phyloP scores from a whole-genome alignment of 2,888 invertebrate genomes.

The Ochropleura plecta region DNA sequence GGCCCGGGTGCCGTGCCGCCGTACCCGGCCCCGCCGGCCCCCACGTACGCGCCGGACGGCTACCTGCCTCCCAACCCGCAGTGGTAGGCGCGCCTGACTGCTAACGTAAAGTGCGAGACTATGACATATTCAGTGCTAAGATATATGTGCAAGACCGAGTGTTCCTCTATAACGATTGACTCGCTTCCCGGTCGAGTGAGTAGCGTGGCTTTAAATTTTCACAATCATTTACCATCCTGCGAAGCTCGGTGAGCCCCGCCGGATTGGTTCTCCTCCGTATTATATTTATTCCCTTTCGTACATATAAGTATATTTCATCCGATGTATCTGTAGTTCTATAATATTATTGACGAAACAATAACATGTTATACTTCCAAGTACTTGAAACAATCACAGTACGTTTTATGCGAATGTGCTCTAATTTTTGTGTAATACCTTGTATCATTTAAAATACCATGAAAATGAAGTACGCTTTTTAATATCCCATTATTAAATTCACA shows the following conservation, averaged over 20 bases:
- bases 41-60: constrained; percentile 75
- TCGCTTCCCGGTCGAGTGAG: constrained; percentile 63
- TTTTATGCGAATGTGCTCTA: constrained; percentile 37
- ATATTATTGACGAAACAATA: constrained; percentile 38
- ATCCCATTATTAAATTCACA: constrained; percentile 16
- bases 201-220: constrained; percentile 71
- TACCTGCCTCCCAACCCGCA: constrained; percentile 86
- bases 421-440: constrained; percentile 30
- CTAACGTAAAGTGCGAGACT: constrained; percentile 53
- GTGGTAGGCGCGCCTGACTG: constrained; percentile 77
- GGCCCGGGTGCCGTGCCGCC: constrained; percentile 76
- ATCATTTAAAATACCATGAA: constrained; percentile 17
- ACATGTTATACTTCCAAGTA: constrained; percentile 18
- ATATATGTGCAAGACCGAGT: constrained; percentile 56
- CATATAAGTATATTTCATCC: constrained; percentile 50
- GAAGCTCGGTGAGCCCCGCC: constrained; percentile 52
- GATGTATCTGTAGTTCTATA: constrained; percentile 36
- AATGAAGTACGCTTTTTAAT: constrained; percentile 21
- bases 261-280: constrained; percentile 56
- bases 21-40: constrained; percentile 67
- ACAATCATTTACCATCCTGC: constrained; percentile 58
- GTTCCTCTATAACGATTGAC: constrained; percentile 56
- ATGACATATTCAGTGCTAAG: constrained; percentile 59
- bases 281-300: constrained; percentile 65
- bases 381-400: constrained; percentile 20